Evolutionary conservation across 2,113 vertebrate genomes (phyloP), one percentile per base, ranked within the genome.

Genomic region (Cinclus mexicanus): DNA sequence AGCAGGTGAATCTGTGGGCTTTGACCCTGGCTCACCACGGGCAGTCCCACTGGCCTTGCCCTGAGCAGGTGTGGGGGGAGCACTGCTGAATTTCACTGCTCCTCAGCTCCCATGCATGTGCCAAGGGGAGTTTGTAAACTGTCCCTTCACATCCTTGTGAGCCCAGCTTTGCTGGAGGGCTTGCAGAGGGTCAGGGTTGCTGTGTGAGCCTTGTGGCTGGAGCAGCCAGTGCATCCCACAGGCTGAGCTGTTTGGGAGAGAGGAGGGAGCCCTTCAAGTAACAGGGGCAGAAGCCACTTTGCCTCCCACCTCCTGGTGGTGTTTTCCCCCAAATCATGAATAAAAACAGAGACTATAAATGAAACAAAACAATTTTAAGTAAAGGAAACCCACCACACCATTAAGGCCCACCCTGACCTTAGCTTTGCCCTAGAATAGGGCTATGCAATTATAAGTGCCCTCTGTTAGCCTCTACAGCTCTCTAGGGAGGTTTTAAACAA

Each of bases 131-230:
- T 21, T 78, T 50, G 14, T 37, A 8, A 69, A 21, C 4, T 52
- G 53, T 52, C 42, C 33, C 20, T 59, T 60, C 21, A 6, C 8
- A 7, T 33, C 15, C 18, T 28, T n/a, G 50, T 29, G 31, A 26
- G 3, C 11, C 7, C 69, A 49, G 55, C 59, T 60, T 22, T 82
- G 29, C 70, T 57, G 25, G 16, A 17, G 46, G 65, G 31, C 78
- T 65, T 3, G 7, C 74, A 11, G 55, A 8, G 23, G 39, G 3
- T 20, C 4, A 0, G 11, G 56, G 35, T 4, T 49, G 47, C 57
- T 63, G 52, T 6, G 1, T 50, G 74, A 53, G 7, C 57, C 33
- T 21, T 7, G 2, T 3, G 46, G 31, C 31, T 0, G 0, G 31
- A 25, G 44, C 0, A 3, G 52, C 57, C 3, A 6, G 21, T 42